phyloP scores from a whole-genome alignment of 2,888 invertebrate genomes.

The Clivina fossor region DNA sequence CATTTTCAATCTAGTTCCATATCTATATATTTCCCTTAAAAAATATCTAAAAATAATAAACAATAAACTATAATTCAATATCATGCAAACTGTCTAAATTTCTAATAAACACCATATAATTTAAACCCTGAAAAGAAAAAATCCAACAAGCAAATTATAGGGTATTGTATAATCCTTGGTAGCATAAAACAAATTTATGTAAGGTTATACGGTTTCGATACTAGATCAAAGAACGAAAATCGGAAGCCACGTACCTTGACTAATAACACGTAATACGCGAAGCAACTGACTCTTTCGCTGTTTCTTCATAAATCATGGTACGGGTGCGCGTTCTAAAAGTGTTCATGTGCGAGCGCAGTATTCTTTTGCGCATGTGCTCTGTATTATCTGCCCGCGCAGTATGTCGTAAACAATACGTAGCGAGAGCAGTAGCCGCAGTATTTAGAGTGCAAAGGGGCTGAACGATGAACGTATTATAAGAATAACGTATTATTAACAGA shows the following conservation, averaged over 20 bases:
- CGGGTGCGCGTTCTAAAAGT: background rate
- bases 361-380: no score
- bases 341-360: background rate
- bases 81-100: no score
- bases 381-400: no score
- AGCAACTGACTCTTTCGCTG: conserved; percentile 5
- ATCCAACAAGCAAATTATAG: conserved; percentile 10
- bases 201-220: conserved; percentile 7
- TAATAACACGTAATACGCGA: conserved; percentile 23
- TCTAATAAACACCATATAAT: no score
- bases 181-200: conserved; percentile 16
- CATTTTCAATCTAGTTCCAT: no score
- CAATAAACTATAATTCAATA: no score
- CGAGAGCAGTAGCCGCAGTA: no score
- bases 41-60: no score
- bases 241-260: conserved; percentile 21
- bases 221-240: conserved; percentile 19
- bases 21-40: no score
- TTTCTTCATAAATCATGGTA: conserved; percentile 1
- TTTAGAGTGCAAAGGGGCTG: no score
- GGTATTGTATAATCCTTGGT: no score
- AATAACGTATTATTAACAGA: conserved; percentile 8
- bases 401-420: background rate
- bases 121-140: no score
- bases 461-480: conserved; percentile 3